A percentile compares a stretch with the other conserved stretches of the same genome.
phyloP scores from a whole-genome alignment of 1,140 invertebrate species.

The Whitmania pigra region DNA sequence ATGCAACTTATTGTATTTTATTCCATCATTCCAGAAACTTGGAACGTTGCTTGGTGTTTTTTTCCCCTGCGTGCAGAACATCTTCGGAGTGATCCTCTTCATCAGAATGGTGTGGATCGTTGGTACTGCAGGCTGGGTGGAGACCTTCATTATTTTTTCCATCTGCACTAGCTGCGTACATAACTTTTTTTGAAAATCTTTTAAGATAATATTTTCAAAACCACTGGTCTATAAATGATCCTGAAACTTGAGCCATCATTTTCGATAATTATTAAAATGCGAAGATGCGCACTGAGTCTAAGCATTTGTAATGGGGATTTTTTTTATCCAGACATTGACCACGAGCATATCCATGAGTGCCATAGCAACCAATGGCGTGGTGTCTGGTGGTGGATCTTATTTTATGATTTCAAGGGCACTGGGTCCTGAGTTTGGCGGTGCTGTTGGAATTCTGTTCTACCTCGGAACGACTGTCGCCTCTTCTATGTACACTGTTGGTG shows the following conservation, averaged over 20 bases:
- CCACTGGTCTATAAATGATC: too few species aligned
- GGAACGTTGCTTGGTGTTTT: conserved; percentile 95
- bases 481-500: conserved; percentile 89
- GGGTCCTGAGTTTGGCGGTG: conserved; percentile 94
- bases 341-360: conserved; percentile 98
- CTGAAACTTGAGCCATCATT: too few species aligned
- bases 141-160: conserved; percentile 85
- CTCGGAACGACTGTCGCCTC: conserved; percentile 92
- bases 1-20: background rate
- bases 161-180: conserved; percentile 61
- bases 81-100: conserved; percentile 90
- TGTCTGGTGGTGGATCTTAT: conserved; percentile 93
- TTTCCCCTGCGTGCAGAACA: conserved; percentile 96
- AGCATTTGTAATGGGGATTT: too few species aligned
- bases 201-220: too few species aligned
- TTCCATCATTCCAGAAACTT: conserved; percentile 47
- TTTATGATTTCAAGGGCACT: conserved; percentile 98
- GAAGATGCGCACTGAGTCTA: too few species aligned
- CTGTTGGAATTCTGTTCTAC: conserved; percentile 95
- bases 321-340: conserved; percentile 71
- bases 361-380: conserved; percentile 97
- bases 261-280: too few species aligned
- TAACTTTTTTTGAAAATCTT: background rate
- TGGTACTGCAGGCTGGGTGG: conserved; percentile 83
- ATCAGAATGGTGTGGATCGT: conserved; percentile 98